Conservation (phyloP, 1,140 invertebrate species). For the Brachionus calyciflorus region DNA sequence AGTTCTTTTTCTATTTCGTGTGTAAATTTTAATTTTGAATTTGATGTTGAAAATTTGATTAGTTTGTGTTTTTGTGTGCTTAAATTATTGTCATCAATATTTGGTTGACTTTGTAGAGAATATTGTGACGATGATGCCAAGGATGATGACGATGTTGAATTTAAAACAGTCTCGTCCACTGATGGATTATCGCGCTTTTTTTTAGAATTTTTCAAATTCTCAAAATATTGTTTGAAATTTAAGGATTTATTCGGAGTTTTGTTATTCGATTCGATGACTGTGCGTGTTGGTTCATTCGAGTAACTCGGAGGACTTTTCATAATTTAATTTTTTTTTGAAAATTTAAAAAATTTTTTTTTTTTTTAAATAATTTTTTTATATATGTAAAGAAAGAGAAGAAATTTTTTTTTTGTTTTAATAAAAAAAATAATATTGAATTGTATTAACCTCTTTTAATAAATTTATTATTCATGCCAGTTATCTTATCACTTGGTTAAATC, state of each 20-base stretch:
- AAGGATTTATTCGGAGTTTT: background rate
- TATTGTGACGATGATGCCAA: background rate
- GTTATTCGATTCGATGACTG: background rate
- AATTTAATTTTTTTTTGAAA: background rate
- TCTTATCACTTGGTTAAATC: conserved; percentile 22
- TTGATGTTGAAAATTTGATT: conserved; percentile 27
- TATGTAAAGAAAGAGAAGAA: no score
- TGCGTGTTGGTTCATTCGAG: background rate
- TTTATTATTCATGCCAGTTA: conserved; percentile 4
- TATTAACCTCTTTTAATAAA: no score
- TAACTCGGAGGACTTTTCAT: conserved; percentile 30
- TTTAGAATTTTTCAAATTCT: conserved; percentile 9
- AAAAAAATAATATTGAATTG: no score
- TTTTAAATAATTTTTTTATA: no score
- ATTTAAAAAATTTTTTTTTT: no score
- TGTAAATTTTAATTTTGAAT: conserved; percentile 29
- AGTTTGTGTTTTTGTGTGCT: conserved; percentile 16
- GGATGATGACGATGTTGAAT: no score
- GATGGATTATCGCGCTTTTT: conserved; percentile 27
- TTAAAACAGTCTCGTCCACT: background rate
- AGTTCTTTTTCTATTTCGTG: conserved; percentile 38
- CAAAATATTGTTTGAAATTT: conserved; percentile 24
- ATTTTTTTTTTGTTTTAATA: no score
- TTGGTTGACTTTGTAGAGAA: background rate
- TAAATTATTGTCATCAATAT: background rate